phyloP scores from a whole-genome alignment of 2,888 invertebrate genomes.

The Erebia ligea region DNA sequence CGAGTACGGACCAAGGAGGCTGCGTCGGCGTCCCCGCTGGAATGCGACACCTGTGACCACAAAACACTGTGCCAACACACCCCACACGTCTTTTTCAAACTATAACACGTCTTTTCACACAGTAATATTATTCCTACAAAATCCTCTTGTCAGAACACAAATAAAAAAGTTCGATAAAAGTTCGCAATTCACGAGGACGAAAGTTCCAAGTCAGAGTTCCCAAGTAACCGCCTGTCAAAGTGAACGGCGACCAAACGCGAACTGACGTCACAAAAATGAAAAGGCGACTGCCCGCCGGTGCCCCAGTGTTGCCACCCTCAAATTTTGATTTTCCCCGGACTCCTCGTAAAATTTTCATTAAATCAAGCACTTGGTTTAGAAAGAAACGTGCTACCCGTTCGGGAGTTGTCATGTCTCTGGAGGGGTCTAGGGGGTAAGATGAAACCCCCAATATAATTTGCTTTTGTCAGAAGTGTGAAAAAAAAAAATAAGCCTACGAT shows the following conservation, averaged over 20 bases:
- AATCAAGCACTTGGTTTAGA: too few species aligned
- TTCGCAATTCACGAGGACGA: slow-evolving; percentile 60
- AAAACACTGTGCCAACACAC: slow-evolving; percentile 62
- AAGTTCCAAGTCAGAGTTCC: slow-evolving; percentile 34
- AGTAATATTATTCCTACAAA: slow-evolving; percentile 32
- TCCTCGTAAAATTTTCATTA: too few species aligned
- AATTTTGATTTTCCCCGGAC: neutral
- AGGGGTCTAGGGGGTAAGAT: too few species aligned
- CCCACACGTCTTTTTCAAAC: slow-evolving; percentile 34
- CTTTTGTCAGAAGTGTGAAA: too few species aligned
- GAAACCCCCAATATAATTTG: too few species aligned
- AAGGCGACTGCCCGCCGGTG: slow-evolving; percentile 43
- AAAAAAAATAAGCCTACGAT: too few species aligned
- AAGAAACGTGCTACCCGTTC: too few species aligned
- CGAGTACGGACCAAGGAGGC: slow-evolving; percentile 55
- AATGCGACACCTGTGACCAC: slow-evolving; percentile 79
- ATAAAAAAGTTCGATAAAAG: slow-evolving; percentile 59
- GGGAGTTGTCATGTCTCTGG: too few species aligned
- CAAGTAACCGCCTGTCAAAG: slow-evolving; percentile 46
- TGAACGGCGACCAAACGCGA: slow-evolving; percentile 65
- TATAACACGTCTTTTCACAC: slow-evolving; percentile 46
- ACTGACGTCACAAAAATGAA: slow-evolving; percentile 53
- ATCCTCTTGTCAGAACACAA: slow-evolving; percentile 43
- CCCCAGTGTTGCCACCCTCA: neutral
- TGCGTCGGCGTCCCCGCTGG: slow-evolving; percentile 72